These are phyloP conservation scores for Castor canadensis DNA, from an alignment of 2,113 vertebrate genomes.

Conservation along the genomic window DNA sequence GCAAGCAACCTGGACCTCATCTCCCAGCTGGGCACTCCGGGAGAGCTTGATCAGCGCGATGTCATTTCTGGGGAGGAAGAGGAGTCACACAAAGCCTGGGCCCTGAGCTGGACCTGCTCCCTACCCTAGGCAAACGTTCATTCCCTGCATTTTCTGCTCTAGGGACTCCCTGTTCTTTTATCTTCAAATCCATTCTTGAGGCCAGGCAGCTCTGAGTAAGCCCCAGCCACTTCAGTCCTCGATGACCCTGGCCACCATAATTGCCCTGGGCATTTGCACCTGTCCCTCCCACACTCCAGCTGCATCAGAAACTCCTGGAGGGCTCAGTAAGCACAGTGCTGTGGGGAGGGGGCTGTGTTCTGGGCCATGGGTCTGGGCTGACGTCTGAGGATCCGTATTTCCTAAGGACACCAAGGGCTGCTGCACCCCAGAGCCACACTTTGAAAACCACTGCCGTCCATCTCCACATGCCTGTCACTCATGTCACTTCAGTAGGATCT, in stretches of 20 bases:
- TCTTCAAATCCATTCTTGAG: neutral
- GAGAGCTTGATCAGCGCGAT: constrained; percentile 81
- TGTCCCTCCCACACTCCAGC: no score
- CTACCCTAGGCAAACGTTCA: no score
- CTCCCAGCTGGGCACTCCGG: constrained; percentile 40
- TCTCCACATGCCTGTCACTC: neutral
- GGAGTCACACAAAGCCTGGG: neutral
- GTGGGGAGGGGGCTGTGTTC: no score
- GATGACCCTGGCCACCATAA: neutral
- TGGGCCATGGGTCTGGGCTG: neutral
- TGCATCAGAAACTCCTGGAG: neutral
- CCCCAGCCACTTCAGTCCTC: neutral
- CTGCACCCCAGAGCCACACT: neutral
- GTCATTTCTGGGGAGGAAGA: constrained; percentile 74
- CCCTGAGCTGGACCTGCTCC: neutral
- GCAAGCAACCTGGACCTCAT: constrained; percentile 59
- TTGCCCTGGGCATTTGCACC: neutral
- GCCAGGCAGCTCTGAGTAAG: neutral
- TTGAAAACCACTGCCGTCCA: no score
- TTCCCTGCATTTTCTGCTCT: neutral
- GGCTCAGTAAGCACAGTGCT: neutral
- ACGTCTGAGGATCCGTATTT: neutral
- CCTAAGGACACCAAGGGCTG: neutral
- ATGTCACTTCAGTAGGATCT: neutral
- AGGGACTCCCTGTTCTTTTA: accelerated